Evolutionary conservation across 53 echinoderm and acorn worm species (phyloP), one percentile per base, ranked within the genome.

Genomic region (Zoroaster sp.): DNA sequence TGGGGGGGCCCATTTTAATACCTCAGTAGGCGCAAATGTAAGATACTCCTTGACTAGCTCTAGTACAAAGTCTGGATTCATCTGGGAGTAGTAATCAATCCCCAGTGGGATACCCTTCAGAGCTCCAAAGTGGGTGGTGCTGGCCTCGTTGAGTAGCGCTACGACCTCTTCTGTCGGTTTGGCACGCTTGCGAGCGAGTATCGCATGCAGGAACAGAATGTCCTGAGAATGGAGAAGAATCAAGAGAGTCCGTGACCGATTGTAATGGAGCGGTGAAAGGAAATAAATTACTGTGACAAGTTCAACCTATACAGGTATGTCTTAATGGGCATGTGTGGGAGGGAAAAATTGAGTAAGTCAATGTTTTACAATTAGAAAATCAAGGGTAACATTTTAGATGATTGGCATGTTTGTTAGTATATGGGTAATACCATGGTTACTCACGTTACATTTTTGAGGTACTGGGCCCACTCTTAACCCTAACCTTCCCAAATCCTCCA

Each of bases 51-150:
- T 92, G 71, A 96, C 94, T 51, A 98, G 77, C 82, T 98, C 99
- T 20, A 98, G 73, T 35, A 98, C 63, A 80, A 98, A 98, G 69
- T 98, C 99, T 21, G 96, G 99, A 54, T 98, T 98, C 93, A 98
- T 87, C 43, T 93, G 88, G 4, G 94, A 82, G 72, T 92, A 98
- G 83, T 98, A 98, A 20, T 92, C 89, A 0, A 89, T 73, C 2
- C 99, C 96, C 0, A 98, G 94, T 47, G 99, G 99, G 13, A 94
- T 83, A 2, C 99, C 99, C 75, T 96, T 98, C 83, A 98, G 71
- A 30, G 92, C 72, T 21, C 65, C 83, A 66, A 98, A 98, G 91
- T 96, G 98, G 35, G 91, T 92, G 25, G 93, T 89, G 37, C 94
- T 93, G 31, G 99, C 99, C 14, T 98, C 99, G 44, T 94, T 95